A percentile compares a stretch with the other conserved stretches of the same genome.
These are phyloP conservation scores for Gymnothorax javanicus DNA, from an alignment of 2,797 vertebrate genomes.

Conservation along the genomic window DNA sequence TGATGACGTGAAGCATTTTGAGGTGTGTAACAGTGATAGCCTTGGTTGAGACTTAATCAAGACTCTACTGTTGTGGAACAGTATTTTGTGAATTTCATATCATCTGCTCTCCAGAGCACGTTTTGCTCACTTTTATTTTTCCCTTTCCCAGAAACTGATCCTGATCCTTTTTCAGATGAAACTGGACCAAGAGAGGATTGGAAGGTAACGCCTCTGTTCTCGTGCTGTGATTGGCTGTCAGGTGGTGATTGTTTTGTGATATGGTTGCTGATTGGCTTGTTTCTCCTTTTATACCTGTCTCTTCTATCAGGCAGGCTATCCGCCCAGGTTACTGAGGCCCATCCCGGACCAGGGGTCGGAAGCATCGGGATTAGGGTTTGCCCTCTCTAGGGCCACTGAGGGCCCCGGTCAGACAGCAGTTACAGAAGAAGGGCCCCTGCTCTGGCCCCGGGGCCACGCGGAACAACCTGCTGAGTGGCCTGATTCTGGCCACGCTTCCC, in stretches of 20 bases:
- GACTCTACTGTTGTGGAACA: neutral
- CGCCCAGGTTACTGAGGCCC: conserved; percentile 26
- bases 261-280: neutral
- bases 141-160: conserved; percentile 62
- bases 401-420: conserved; percentile 54
- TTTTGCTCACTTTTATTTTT: conserved; percentile 1
- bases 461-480: conserved; percentile 11
- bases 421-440: conserved; percentile 69
- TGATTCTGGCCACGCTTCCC: neutral
- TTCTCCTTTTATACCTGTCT: neutral
- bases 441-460: conserved; percentile 43
- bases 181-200: conserved; percentile 49
- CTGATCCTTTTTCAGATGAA: conserved; percentile 49
- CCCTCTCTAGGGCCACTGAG: conserved; percentile 50
- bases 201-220: conserved; percentile 54
- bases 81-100: neutral
- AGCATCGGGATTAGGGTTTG: conserved; percentile 71
- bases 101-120: neutral
- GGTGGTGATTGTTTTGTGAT: neutral
- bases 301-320: conserved; percentile 20
- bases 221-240: neutral
- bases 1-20: neutral
- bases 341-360: conserved; percentile 44
- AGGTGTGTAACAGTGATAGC: neutral
- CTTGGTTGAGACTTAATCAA: neutral